Evolutionary conservation across 2,797 vertebrate species (phyloP).

Genomic region (Alca torda): DNA sequence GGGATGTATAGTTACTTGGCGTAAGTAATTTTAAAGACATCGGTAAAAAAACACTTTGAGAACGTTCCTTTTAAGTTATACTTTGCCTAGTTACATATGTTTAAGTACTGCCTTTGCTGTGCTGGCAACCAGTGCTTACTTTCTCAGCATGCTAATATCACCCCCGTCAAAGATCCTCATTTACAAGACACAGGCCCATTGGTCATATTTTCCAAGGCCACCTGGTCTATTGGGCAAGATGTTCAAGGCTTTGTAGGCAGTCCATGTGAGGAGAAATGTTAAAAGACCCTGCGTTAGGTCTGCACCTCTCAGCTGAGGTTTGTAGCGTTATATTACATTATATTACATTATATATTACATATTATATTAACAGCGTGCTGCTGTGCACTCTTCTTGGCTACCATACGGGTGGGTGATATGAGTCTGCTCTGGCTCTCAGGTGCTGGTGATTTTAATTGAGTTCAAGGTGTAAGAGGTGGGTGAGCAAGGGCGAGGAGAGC

Average conservation of each 20-base stretch:
- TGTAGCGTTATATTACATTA: background rate
- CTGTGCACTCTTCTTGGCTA: background rate
- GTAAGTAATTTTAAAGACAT: background rate
- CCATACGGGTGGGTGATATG: background rate
- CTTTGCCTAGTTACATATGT: background rate
- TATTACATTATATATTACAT: too few relatives aligned
- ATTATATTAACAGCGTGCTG: background rate
- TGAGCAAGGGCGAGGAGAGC: background rate
- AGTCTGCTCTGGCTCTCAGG: background rate
- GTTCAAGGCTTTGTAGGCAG: background rate
- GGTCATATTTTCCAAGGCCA: background rate
- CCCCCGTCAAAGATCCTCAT: background rate
- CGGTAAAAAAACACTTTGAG: background rate
- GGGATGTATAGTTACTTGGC: background rate
- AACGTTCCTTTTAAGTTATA: background rate
- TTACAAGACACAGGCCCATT: background rate
- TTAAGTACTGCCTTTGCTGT: background rate
- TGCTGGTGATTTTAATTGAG: background rate
- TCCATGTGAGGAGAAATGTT: background rate
- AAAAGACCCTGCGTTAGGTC: background rate
- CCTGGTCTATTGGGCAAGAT: background rate
- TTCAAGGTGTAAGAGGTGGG: background rate
- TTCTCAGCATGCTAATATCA: background rate
- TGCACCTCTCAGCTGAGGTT: background rate
- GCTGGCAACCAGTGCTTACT: background rate